These are phyloP conservation scores for Formica aserva DNA, from an alignment of 2,888 invertebrate genomes.

Conservation along the genomic window DNA sequence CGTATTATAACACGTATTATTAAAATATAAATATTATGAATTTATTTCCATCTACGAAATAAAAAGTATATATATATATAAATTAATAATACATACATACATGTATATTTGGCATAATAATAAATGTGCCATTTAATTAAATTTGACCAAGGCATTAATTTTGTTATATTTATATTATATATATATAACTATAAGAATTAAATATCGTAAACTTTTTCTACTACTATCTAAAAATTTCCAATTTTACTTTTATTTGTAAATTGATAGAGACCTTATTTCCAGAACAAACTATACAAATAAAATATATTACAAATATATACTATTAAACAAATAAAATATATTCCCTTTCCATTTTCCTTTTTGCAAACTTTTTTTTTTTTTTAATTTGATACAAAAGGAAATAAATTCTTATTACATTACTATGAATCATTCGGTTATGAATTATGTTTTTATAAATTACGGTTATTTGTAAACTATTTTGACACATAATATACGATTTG, in stretches of 20 bases:
- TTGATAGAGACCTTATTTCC: background rate
- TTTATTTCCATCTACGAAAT: conserved; percentile 16
- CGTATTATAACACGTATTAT: background rate
- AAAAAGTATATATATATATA: background rate
- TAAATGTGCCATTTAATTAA: conserved; percentile 36
- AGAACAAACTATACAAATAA: too few relatives aligned
- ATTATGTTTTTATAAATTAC: background rate
- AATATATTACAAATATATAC: too few relatives aligned
- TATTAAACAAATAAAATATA: too few relatives aligned
- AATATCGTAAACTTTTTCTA: background rate
- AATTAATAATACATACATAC: background rate
- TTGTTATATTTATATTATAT: conserved; percentile 6
- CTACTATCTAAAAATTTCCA: background rate
- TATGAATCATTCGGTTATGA: background rate
- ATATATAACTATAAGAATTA: background rate
- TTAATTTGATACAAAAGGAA: background rate
- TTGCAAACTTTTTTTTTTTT: background rate
- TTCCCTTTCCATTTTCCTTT: background rate
- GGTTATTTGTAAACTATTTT: background rate
- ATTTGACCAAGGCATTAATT: background rate
- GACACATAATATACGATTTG: background rate
- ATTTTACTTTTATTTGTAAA: background rate
- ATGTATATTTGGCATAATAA: conserved; percentile 11
- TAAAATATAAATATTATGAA: conserved; percentile 15
- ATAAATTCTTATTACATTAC: background rate